These are phyloP conservation scores for Theretra japonica DNA, from an alignment of 2,888 invertebrate genomes.

Conservation along the genomic window DNA sequence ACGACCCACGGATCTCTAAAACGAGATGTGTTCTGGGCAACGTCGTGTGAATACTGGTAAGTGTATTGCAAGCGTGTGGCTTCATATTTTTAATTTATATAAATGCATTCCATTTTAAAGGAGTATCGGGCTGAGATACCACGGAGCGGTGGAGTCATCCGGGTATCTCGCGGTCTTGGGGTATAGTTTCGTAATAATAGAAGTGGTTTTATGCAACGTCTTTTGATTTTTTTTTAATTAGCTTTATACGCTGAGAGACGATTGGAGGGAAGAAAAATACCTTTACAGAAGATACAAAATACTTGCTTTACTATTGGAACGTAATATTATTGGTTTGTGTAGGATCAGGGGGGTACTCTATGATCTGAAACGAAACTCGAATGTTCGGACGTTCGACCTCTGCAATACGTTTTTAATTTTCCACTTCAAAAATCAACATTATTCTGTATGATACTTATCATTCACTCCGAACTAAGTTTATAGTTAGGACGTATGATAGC, in stretches of 20 bases:
- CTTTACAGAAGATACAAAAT: too few relatives aligned
- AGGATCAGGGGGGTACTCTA: too few relatives aligned
- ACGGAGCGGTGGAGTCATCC: constrained; percentile 37
- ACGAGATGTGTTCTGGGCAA: constrained; percentile 38
- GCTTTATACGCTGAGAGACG: not conserved
- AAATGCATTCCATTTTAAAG: constrained; percentile 35
- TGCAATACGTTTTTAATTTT: too few relatives aligned
- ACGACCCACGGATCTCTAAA: constrained; percentile 37
- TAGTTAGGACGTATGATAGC: too few relatives aligned
- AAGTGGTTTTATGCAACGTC: not conserved
- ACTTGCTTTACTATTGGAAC: too few relatives aligned
- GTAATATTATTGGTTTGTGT: too few relatives aligned
- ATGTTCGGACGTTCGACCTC: too few relatives aligned
- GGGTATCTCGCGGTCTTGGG: not conserved
- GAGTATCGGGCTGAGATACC: constrained; percentile 33
- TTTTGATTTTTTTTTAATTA: not conserved
- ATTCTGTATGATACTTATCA: too few relatives aligned
- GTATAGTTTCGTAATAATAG: not conserved
- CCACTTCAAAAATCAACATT: too few relatives aligned
- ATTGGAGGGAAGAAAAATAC: too few relatives aligned
- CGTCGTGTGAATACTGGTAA: constrained; percentile 43
- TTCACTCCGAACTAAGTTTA: too few relatives aligned
- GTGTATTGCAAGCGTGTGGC: constrained; percentile 45
- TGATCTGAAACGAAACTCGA: too few relatives aligned
- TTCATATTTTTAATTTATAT: constrained; percentile 39